Conservation (phyloP, 2,797 vertebrate genomes). For the Coregonus ussuriensis region DNA sequence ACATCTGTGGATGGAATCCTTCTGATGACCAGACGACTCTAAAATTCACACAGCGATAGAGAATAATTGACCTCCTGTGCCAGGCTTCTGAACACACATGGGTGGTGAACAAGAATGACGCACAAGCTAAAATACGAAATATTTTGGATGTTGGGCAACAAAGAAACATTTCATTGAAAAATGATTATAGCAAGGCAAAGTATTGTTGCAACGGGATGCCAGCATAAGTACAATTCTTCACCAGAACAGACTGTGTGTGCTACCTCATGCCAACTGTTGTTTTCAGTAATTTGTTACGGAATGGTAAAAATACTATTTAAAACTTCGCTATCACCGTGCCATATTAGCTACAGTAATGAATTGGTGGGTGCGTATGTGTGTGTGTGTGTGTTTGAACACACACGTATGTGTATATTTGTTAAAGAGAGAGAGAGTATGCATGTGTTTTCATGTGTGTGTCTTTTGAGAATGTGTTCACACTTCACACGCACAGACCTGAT, state of each 20-base stretch:
- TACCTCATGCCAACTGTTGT: constrained; percentile 43
- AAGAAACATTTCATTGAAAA: no score
- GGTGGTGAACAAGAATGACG: background rate
- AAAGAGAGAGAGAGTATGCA: background rate
- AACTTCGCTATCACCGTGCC: background rate
- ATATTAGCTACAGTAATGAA: constrained; percentile 3
- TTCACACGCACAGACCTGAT: background rate
- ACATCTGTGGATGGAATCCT: background rate
- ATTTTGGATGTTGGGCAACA: no score
- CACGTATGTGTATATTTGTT: background rate
- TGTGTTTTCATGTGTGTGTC: background rate
- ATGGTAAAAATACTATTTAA: constrained; percentile 24
- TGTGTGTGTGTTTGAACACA: background rate
- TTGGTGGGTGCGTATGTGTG: background rate
- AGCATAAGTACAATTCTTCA: constrained; percentile 24
- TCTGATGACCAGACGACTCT: background rate
- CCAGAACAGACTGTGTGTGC: constrained; percentile 27
- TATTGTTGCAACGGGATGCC: background rate
- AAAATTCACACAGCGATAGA: background rate
- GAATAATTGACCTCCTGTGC: background rate
- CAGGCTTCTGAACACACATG: background rate
- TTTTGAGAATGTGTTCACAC: background rate
- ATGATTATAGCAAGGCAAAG: background rate
- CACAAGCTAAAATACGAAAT: no score
- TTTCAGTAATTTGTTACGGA: constrained; percentile 29